A percentile compares a stretch with the other conserved stretches of the same genome.
phyloP scores from a whole-genome alignment of 2,113 vertebrate genomes.

The Xiphophorus hellerii region DNA sequence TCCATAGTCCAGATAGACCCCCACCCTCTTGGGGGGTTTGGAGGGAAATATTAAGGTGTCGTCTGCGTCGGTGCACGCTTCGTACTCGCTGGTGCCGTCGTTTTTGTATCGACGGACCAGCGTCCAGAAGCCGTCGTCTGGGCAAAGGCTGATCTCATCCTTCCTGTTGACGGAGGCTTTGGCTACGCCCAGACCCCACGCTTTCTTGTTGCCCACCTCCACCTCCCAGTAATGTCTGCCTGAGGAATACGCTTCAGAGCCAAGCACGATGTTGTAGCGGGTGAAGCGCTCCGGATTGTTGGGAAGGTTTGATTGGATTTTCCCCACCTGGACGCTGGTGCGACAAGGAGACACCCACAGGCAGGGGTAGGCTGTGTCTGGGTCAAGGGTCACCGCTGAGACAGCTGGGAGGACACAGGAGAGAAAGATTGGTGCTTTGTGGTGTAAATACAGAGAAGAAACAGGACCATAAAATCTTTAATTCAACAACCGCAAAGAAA shows the following conservation, averaged over 20 bases:
- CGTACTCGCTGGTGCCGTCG: constrained; percentile 71
- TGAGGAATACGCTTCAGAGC: constrained; percentile 65
- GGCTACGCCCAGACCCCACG: constrained; percentile 87
- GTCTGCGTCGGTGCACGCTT: constrained; percentile 80
- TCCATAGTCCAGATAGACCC: constrained; percentile 83
- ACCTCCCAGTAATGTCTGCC: constrained; percentile 89
- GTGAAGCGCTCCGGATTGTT: constrained; percentile 82
- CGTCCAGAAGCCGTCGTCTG: constrained; percentile 86
- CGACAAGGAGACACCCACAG: constrained; percentile 81
- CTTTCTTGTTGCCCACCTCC: constrained; percentile 84
- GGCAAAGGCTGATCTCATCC: constrained; percentile 83
- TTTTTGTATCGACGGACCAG: constrained; percentile 78
- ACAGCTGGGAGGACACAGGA: constrained; percentile 44
- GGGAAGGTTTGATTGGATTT: constrained; percentile 70
- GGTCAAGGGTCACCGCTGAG: constrained; percentile 78
- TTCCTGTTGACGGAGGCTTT: constrained; percentile 80
- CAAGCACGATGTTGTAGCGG: constrained; percentile 85
- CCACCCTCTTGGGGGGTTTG: constrained; percentile 71
- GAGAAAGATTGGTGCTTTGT: neutral
- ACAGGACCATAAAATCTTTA: neutral
- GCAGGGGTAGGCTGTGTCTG: constrained; percentile 84
- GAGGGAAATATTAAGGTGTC: constrained; percentile 75
- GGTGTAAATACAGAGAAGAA: neutral
- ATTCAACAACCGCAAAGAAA: neutral
- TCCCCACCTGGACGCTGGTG: constrained; percentile 80